Base-by-base conservation (phyloP, 2,888 invertebrate genomes). In the Sinopyrophorus schimmeli region DNA sequence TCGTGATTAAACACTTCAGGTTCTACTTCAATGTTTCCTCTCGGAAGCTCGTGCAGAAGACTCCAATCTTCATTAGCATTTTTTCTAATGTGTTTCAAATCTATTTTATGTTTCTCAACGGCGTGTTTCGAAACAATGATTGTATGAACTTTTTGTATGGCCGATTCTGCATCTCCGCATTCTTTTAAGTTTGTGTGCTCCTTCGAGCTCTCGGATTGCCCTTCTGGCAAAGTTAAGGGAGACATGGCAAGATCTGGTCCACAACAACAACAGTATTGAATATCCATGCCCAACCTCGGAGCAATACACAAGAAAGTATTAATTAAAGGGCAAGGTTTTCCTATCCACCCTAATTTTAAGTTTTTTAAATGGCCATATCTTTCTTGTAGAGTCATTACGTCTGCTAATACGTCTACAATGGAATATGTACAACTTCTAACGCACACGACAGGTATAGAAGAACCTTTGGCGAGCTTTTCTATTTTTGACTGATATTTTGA, bases 261-360 rank as follows among this genome's bases (percentile, higher is more conserved):
- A 38, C 28, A 42, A 17, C 42, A 10, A 26, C 52, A 52, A 10
- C 16, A 50, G 18, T 52, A 57, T 20, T 42, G 34, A 10, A 57
- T 16, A 44, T 57, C 47, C 12, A 57, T 47, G 17, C 48, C 53
- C 11, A 57, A n/a, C 12, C 18, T 39, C 20, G 52, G 49, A 3
- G 47, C 43, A 4, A 54, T 40, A 9, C 40, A 38, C 23, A 57
- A 26, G 38, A 44, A 57, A 10, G 54, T 50, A 26, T 57, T 57
- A 7, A 57, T 34, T 37, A 54, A 30, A 0, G 44, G 37, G 6
- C 32, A 35, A 11, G 54, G 47, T 18, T 31, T 20, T 5, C 57
- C 57, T 4, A 57, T 20, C 49, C 47, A 54, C 6, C 43, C 47
- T 9, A 57, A 14, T 5, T 31, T 57, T 44, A 57, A 42, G 21